A percentile compares a stretch with the other conserved stretches of the same genome.
Conservation (phyloP, 2,888 invertebrate species). For the Glomeris marginata region DNA sequence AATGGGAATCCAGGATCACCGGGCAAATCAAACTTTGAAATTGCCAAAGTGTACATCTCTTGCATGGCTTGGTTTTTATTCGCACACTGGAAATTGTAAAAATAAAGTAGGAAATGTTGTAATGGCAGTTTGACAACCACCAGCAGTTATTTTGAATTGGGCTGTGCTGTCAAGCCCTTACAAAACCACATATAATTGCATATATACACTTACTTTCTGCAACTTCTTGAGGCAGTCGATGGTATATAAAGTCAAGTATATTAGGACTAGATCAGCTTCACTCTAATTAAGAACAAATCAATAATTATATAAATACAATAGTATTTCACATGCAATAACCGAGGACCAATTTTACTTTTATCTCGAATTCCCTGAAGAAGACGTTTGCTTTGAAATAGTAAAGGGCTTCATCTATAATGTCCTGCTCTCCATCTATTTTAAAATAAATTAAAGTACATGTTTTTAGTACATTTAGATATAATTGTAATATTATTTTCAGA, state of each 20-base stretch:
- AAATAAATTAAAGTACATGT: conserved; percentile 1
- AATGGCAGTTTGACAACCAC: too few relatives aligned
- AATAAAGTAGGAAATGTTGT: not conserved
- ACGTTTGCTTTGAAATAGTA: conserved; percentile 98
- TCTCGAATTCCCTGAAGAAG: conserved; percentile 97
- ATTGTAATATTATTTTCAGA: not conserved
- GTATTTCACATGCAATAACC: conserved; percentile 41
- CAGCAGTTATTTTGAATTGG: too few relatives aligned
- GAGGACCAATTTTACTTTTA: too few relatives aligned
- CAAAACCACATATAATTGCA: not conserved
- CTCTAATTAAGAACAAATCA: conserved; percentile 41
- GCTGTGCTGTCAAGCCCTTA: too few relatives aligned
- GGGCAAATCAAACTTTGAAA: conserved; percentile 89
- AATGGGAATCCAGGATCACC: conserved; percentile 89
- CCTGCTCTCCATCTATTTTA: conserved; percentile 46
- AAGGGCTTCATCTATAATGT: conserved; percentile 94
- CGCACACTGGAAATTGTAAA: conserved; percentile 42
- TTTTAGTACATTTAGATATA: not conserved
- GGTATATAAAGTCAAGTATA: conserved; percentile 93
- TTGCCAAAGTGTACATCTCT: conserved; percentile 92
- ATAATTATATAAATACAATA: conserved; percentile 2
- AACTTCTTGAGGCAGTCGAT: conserved; percentile 93
- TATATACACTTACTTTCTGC: conserved; percentile 43
- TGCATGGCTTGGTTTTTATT: conserved; percentile 72
- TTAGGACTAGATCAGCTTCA: conserved; percentile 88